Conservation (phyloP, 1,140 invertebrate genomes). For the Lordiphosa mommai region DNA sequence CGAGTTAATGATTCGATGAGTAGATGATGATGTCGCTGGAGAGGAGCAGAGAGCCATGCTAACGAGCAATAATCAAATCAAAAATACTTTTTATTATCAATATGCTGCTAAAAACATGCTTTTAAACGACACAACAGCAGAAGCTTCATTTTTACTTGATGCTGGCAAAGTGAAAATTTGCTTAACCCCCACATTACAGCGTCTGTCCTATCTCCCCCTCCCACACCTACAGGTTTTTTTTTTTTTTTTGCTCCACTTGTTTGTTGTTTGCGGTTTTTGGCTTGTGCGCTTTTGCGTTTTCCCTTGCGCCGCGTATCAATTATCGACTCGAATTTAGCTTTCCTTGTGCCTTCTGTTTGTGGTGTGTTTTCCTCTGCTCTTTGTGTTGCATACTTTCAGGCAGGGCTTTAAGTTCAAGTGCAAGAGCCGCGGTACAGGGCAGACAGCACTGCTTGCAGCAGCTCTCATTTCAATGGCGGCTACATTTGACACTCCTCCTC, state of each 20-base stretch:
- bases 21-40: slow-evolving; percentile 14
- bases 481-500: slow-evolving; percentile 4
- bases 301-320: slow-evolving; percentile 60
- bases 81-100: slow-evolving; percentile 70
- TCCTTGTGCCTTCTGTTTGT: neutral
- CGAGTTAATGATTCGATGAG: slow-evolving; percentile 74
- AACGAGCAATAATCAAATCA: slow-evolving; percentile 78
- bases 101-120: slow-evolving; percentile 36
- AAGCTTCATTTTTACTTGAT: slow-evolving; percentile 10
- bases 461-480: slow-evolving; percentile 5
- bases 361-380: neutral
- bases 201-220: neutral
- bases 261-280: slow-evolving; percentile 65
- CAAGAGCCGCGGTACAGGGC: slow-evolving; percentile 26
- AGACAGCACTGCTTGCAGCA: neutral
- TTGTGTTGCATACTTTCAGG: slow-evolving; percentile 40
- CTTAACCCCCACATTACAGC: slow-evolving; percentile 19
- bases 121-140: slow-evolving; percentile 21
- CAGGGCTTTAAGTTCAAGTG: slow-evolving; percentile 64
- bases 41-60: slow-evolving; percentile 22
- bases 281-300: slow-evolving; percentile 66
- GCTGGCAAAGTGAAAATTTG: slow-evolving; percentile 38
- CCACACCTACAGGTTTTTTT: too few species aligned
- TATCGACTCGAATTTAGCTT: slow-evolving; percentile 67
- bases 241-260: slow-evolving; percentile 47